Evolutionary conservation across 2,113 vertebrate species (phyloP).

Genomic region (Micromys minutus): DNA sequence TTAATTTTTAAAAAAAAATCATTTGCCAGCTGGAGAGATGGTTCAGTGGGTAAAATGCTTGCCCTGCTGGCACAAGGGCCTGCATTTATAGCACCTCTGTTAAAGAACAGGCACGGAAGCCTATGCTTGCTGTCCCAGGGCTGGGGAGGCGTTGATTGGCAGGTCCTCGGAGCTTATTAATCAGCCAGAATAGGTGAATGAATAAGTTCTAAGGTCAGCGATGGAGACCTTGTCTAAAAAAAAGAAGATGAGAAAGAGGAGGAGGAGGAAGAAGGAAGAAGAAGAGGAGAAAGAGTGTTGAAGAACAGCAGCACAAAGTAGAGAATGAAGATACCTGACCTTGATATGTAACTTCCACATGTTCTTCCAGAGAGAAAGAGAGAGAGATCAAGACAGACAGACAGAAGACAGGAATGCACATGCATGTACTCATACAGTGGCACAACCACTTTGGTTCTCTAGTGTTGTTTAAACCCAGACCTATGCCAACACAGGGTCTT

Average conservation of each 20-base stretch:
- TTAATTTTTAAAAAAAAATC: not conserved
- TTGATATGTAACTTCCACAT: too few species aligned
- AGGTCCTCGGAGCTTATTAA: not conserved
- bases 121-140: not conserved
- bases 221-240: not conserved
- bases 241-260: not conserved
- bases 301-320: not conserved
- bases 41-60: not conserved
- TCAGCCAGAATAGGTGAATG: not conserved
- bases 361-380: not conserved
- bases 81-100: not conserved
- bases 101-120: not conserved
- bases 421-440: not conserved
- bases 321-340: not conserved
- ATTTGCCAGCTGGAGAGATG: not conserved
- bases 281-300: too few species aligned
- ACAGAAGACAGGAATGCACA: not conserved
- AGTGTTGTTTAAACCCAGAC: slow-evolving; percentile 1
- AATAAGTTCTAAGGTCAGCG: not conserved
- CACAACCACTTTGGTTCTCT: not conserved
- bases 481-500: not conserved
- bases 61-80: too few species aligned
- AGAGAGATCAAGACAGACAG: too few species aligned
- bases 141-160: not conserved
- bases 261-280: not conserved